phyloP scores from a whole-genome alignment of 2,797 vertebrate genomes.

The Sebastes trivittatus region DNA sequence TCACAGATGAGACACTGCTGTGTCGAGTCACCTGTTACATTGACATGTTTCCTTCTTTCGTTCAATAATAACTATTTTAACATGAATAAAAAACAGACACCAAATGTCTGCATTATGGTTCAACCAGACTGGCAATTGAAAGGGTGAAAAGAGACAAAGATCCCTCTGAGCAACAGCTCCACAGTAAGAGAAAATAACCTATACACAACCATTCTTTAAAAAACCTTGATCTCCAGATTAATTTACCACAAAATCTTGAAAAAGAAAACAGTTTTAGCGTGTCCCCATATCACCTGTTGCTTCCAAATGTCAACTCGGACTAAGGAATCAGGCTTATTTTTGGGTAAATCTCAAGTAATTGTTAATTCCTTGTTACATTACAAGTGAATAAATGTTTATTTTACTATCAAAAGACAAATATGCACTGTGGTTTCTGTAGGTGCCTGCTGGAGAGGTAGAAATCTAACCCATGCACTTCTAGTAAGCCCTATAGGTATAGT shows the following conservation, averaged over 20 bases:
- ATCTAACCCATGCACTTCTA: not conserved
- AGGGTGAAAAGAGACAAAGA: too few relatives aligned
- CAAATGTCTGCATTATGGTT: too few relatives aligned
- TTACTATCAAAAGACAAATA: conserved; percentile 4
- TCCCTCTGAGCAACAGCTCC: not conserved
- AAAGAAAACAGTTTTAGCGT: not conserved
- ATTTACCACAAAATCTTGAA: not conserved
- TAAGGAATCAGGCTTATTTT: not conserved
- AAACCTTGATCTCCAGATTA: not conserved
- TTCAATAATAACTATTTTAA: too few relatives aligned
- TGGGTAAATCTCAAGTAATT: not conserved
- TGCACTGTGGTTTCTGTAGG: not conserved
- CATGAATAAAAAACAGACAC: too few relatives aligned
- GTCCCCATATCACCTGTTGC: not conserved
- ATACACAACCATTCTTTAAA: not conserved
- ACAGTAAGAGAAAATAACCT: not conserved
- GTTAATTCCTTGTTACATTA: not conserved
- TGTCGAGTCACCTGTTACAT: not conserved
- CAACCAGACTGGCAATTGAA: too few relatives aligned
- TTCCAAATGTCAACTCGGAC: not conserved
- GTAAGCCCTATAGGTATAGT: not conserved
- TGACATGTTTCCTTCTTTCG: not conserved
- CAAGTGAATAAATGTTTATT: conserved; percentile 10
- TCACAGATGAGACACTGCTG: not conserved
- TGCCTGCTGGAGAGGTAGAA: not conserved